Evolutionary conservation across 2,113 vertebrate species (phyloP), one percentile per base, ranked within the genome.

Genomic region (Sceloporus undulatus): DNA sequence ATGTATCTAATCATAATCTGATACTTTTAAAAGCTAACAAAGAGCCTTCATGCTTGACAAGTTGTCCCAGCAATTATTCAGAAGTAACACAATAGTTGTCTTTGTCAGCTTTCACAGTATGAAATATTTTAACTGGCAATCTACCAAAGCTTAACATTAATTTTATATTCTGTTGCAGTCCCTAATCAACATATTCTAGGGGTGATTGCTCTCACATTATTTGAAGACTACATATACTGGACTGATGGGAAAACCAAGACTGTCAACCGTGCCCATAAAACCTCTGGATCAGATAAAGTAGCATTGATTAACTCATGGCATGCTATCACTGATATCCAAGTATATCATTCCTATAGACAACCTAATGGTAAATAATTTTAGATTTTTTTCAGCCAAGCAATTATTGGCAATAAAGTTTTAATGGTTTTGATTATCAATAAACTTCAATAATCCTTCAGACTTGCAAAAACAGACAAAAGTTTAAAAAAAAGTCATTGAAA

Each of bases 181-280:
- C 98, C 98, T 94, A 98, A 98, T 87, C 98, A 98, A 94, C 98
- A 99, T 94, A 98, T 99, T 95, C 98, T 98, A 88, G 98, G 98
- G 83, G 98, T 99, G 94, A 99, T 99, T 96, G 98, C 98, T 3
- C 97, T 99, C 94, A 98, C 98, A 8, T 92, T 99, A 96, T 99
- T 99, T 95, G 99, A 99, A 95, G 98, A 99, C 97, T 99, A 98
- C 96, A 95, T 99, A 94, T 99, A 99, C 93, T 99, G 99, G 99
- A 99, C 98, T 56, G 98, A 99, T 1, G 98, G 98, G 88, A 99
- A 99, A 97, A 98, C 98, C 94, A 99, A 99, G 94, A 99, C 99
- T 9, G 97, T 99, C 62, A 98, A 97, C 87, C 98, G 99, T 89
- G 98, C 97, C 90, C 98, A 99, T 96, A 99, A 99, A 97, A 99